Evolutionary conservation across 1,140 invertebrate species (phyloP), one percentile per base, ranked within the genome.

Genomic region (Stenopsyche tienmushanensis): DNA sequence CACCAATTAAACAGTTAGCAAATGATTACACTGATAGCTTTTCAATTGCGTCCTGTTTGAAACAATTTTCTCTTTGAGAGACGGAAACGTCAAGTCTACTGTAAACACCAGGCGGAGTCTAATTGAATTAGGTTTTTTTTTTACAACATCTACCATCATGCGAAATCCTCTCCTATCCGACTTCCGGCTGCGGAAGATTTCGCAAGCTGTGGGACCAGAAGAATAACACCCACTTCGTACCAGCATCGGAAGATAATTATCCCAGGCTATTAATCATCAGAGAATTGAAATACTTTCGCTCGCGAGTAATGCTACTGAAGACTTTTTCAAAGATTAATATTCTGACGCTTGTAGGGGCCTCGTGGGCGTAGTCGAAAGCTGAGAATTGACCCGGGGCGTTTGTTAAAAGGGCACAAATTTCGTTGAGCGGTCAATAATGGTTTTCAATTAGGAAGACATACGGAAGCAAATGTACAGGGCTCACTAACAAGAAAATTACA

Each of bases 281-380:
- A 57, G 42, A 57, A 42, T 41, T 34, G 50, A 10, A 53, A 57
- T 42, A 57, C 54, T 57, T 57, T 57, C 54, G 54, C 54, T 57
- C 54, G 42, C 54, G 53, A 55, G n/a, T 34, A 5, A 13, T 34
- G 29, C 29, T 34, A 34, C 29, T 13, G 29, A 13, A 34, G 29
- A 5, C 29, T 34, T 34, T 34, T 13, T 34, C 13, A 34, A 5
- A 34, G 5, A 34, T 34, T 5, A 34, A 34, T 13, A 13, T 7
- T 34, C n/a, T n/a, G n/a, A n/a, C 29, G 13, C 13, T 34, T 34
- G 5, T 13, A 34, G 29, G 29, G 29, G 29, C 29, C 29, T 34
- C 13, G 29, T 34, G 29, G 29, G 29, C 29, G 29, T 34, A 34
- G 29, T 34, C 29, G 29, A n/a, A n/a, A n/a, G n/a, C n/a, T n/a